Conservation (phyloP, 2,888 invertebrate genomes). For the Cephus sareptanus region DNA sequence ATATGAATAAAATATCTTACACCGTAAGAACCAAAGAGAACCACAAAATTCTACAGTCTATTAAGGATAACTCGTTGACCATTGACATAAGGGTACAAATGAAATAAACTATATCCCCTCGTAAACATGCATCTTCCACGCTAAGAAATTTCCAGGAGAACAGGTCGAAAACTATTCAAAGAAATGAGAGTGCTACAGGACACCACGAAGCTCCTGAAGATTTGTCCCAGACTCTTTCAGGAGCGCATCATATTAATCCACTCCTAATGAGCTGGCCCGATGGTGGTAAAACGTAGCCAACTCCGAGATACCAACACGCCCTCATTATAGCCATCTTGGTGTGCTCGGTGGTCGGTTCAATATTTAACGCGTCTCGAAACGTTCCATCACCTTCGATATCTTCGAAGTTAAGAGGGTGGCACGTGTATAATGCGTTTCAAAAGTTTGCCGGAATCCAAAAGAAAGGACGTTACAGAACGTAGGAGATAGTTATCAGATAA, state of each 20-base stretch:
- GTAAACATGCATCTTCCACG: not conserved
- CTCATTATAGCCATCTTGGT: conserved; percentile 32
- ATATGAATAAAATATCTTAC: not conserved
- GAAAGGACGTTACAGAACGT: not conserved
- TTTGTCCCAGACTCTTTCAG: conserved; percentile 46
- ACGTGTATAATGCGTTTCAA: conserved; percentile 15
- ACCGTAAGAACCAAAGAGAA: not conserved
- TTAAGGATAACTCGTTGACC: not conserved
- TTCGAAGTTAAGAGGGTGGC: conserved; percentile 10
- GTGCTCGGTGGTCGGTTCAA: conserved; percentile 43
- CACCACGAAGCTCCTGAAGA: conserved; percentile 38
- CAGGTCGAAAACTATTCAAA: not conserved
- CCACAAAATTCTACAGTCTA: not conserved
- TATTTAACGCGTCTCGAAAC: conserved; percentile 56
- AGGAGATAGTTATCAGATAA: not conserved
- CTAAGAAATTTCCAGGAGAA: not conserved
- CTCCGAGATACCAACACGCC: conserved; percentile 35
- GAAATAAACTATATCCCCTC: not conserved
- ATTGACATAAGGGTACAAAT: not conserved
- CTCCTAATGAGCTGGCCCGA: conserved; percentile 56
- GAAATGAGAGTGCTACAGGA: not conserved
- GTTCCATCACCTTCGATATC: conserved; percentile 58
- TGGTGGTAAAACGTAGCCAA: conserved; percentile 4
- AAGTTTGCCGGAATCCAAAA: conserved; percentile 5
- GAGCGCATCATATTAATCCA: conserved; percentile 61